Conservation (phyloP, 2,888 invertebrate species). For the Pandemis corylana region DNA sequence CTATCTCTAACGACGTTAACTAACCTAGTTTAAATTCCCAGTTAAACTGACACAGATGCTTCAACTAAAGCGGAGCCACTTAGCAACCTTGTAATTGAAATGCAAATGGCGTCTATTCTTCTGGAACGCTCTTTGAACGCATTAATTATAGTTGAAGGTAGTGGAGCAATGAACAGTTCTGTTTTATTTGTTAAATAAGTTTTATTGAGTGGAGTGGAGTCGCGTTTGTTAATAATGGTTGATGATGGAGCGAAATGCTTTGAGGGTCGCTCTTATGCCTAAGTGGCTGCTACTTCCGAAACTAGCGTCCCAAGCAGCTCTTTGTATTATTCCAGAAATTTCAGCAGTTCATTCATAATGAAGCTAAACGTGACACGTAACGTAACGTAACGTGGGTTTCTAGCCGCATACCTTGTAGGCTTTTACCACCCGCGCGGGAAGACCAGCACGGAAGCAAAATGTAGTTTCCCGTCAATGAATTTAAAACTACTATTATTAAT, state of each 20-base stretch:
- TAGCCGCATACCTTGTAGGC: no score
- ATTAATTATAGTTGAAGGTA: slow-evolving; percentile 13
- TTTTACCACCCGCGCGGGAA: no score
- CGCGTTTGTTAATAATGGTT: neutral
- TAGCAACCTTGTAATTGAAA: slow-evolving; percentile 19
- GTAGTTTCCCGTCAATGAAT: no score
- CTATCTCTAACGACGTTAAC: neutral
- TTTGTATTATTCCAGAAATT: no score
- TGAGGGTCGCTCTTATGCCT: no score
- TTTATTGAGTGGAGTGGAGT: neutral
- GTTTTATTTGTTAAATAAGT: neutral
- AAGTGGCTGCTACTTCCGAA: no score
- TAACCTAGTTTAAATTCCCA: neutral
- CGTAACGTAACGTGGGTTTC: no score
- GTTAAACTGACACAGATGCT: slow-evolving; percentile 6
- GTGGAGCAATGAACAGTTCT: neutral
- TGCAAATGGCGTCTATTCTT: slow-evolving; percentile 17
- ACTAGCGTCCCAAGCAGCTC: neutral
- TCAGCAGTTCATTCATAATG: no score
- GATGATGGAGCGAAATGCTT: neutral
- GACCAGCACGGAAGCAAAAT: no score
- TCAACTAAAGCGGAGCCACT: slow-evolving; percentile 5
- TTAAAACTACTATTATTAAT: no score
- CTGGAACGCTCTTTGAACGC: slow-evolving; percentile 11
- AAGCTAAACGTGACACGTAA: no score